Evolutionary conservation across 2,888 invertebrate species (phyloP), one percentile per base, ranked within the genome.

Genomic region (Watsonalla cultraria): DNA sequence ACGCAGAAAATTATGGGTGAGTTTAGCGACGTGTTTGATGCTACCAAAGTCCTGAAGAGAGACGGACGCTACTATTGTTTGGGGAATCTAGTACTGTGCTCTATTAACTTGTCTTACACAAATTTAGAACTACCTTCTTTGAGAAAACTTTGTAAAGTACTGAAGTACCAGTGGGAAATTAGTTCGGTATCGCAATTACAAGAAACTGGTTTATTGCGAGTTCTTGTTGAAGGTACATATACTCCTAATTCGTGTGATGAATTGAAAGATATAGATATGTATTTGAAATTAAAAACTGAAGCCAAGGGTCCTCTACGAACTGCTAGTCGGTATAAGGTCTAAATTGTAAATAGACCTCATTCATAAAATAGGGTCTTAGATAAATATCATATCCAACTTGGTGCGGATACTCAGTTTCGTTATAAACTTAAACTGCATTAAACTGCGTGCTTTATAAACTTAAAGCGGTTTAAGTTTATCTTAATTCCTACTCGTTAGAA

Each of bases 81-180:
- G 33, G 84, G 85, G 7, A 85, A 85, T 60, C 60, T 79, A 2
- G 56, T 53, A 34, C 59, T 85, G 6, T 74, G 75, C 55, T 84
- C 72, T 15, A 56, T 85, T 14, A 84, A 85, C 63, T 49, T 85
- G 8, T 74, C 78, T 0, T 83, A 75, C 51, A 85, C 85, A 53
- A 54, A 73, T 45, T 56, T 85, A 47, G 57, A 61, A 5, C 70
- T 61, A 37, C n/a, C 50, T 4, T 67, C 75, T 8, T 37, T 84
- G 1, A 51, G 54, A 39, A 76, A 60, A 33, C 56, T 84, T 15
- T 37, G 57, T 0, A 54, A 78, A 4, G 72, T 82, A 15, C 46
- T 84, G 11, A 49, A 52, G 15, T 82, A 84, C 60, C 85, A 85
- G 53, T 56, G 51, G 13, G 15, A 34, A 11, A 11, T 5, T 11